Evolutionary conservation across 2,113 vertebrate species (phyloP).

Genomic region (Lasiurus cinereus): DNA sequence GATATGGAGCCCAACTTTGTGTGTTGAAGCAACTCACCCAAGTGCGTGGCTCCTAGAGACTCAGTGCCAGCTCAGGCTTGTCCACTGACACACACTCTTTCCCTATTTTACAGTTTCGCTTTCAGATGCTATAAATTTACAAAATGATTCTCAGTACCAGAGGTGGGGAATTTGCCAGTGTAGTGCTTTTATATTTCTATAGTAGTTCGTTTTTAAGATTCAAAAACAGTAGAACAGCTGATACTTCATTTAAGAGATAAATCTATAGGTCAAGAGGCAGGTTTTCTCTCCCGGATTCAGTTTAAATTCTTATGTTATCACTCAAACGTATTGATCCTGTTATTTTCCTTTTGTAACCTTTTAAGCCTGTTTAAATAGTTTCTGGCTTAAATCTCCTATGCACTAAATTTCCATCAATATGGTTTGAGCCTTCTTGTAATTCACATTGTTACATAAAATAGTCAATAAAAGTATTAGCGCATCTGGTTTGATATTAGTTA

Average conservation of each 20-base stretch:
- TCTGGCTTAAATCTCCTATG: slow-evolving; percentile 63
- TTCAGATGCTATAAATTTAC: background rate
- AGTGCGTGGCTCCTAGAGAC: accelerated
- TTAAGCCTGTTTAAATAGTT: slow-evolving; percentile 72
- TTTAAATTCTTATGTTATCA: slow-evolving; percentile 58
- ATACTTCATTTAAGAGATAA: slow-evolving; percentile 59
- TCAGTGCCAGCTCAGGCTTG: background rate
- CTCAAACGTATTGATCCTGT: slow-evolving; percentile 50
- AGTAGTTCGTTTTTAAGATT: slow-evolving; percentile 39
- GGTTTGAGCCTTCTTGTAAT: slow-evolving; percentile 60
- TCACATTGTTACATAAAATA: slow-evolving; percentile 68
- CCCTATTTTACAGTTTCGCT: background rate
- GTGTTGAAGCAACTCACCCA: background rate
- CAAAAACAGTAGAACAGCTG: background rate
- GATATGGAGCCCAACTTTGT: background rate
- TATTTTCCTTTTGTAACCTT: slow-evolving; percentile 56
- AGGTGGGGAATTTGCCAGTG: background rate
- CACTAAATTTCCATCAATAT: slow-evolving; percentile 69
- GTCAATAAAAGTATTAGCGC: slow-evolving; percentile 62
- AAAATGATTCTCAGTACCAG: background rate
- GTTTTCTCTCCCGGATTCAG: slow-evolving; percentile 29
- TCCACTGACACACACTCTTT: background rate
- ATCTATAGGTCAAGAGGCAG: slow-evolving; percentile 50
- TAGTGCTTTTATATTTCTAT: slow-evolving; percentile 12
- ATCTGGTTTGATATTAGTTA: slow-evolving; percentile 50